Conservation (phyloP, 2,797 vertebrate genomes). For the Xerus rutilus region DNA sequence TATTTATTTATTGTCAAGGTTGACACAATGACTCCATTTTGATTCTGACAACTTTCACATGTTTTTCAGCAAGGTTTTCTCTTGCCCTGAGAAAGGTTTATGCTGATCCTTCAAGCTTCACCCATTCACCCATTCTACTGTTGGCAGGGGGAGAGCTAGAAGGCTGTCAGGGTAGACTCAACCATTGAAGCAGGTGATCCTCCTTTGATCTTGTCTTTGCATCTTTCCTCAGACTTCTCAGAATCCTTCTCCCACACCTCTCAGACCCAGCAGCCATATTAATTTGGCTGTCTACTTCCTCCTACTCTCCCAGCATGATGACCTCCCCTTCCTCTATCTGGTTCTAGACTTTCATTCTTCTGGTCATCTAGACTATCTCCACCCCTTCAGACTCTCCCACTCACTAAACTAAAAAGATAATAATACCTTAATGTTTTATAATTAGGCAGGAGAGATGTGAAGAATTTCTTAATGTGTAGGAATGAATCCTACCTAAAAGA, state of each 20-base stretch:
- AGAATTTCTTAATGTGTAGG: not conserved
- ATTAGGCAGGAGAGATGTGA: not conserved
- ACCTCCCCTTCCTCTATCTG: not conserved
- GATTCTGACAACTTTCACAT: not conserved
- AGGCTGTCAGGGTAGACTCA: not conserved
- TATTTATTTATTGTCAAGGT: not conserved
- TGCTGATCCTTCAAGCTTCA: not conserved
- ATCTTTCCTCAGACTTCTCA: not conserved
- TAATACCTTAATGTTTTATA: not conserved
- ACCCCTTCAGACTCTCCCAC: accelerated
- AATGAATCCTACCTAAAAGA: constrained; percentile 8
- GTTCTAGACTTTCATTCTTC: not conserved
- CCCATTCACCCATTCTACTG: not conserved
- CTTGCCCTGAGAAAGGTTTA: not conserved
- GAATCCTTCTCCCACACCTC: not conserved
- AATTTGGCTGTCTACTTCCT: not conserved
- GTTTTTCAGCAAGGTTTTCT: not conserved
- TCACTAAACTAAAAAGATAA: not conserved
- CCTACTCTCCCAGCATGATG: not conserved
- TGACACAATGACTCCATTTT: not conserved
- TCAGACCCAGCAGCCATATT: no score
- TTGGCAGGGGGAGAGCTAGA: not conserved
- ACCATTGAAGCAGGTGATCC: not conserved
- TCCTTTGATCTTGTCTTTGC: not conserved
- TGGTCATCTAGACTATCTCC: not conserved